phyloP scores from a whole-genome alignment of 2,797 vertebrate genomes.

The Sardinella longiceps region DNA sequence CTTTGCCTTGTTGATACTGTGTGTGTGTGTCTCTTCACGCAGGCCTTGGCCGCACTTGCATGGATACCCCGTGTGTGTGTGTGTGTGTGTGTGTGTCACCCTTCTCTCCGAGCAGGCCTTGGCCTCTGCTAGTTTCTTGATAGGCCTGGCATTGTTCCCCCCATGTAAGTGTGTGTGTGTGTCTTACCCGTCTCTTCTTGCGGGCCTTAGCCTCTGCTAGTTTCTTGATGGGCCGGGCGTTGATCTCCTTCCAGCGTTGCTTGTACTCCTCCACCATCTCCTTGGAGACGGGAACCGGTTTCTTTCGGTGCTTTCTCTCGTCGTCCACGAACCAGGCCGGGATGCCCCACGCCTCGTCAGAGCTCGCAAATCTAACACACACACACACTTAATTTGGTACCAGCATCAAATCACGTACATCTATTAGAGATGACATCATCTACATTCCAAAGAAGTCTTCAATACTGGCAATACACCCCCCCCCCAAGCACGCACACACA shows the following conservation, averaged over 20 bases:
- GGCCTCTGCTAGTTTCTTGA: conserved; percentile 94
- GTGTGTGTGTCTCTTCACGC: no score
- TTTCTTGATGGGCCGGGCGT: conserved; percentile 92
- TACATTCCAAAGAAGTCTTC: no score
- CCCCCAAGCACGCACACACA: no score
- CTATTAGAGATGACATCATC: no score
- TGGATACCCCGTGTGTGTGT: conserved; percentile 64
- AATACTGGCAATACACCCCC: no score
- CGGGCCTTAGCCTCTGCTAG: conserved; percentile 88
- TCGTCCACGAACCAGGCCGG: conserved; percentile 91
- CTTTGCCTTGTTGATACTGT: no score
- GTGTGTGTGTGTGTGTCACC: conserved; percentile 61
- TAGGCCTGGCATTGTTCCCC: conserved; percentile 92
- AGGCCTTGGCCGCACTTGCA: conserved; percentile 86
- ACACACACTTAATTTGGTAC: no score
- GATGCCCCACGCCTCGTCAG: conserved; percentile 83
- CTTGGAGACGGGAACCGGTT: conserved; percentile 80
- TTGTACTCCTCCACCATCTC: conserved; percentile 89
- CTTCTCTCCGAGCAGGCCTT: conserved; percentile 73
- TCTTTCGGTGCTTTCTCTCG: conserved; percentile 85
- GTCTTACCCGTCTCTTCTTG: conserved; percentile 73
- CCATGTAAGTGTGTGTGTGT: not conserved
- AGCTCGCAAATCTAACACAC: conserved; percentile 81
- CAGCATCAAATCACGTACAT: no score
- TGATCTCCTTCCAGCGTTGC: conserved; percentile 90